phyloP scores from a whole-genome alignment of 2,113 vertebrate genomes.

The Apeltes quadracus region DNA sequence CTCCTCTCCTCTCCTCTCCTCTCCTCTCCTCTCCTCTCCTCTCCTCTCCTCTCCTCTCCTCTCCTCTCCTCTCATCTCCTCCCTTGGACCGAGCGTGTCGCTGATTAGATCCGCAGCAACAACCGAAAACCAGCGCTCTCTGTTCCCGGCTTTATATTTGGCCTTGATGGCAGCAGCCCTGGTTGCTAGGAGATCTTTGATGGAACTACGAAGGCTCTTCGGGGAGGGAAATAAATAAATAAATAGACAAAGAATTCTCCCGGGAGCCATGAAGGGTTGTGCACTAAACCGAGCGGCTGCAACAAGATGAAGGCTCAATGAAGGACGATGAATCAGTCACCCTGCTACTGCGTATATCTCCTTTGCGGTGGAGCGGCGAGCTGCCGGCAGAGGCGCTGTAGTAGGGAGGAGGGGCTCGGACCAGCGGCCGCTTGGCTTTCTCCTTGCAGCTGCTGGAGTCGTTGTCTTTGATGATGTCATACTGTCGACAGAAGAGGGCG shows the following conservation, averaged over 20 bases:
- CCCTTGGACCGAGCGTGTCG: not conserved
- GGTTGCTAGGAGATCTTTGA: slow-evolving; percentile 66
- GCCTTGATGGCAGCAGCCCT: slow-evolving; percentile 38
- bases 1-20: too few species aligned
- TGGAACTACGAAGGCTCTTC: slow-evolving; percentile 39
- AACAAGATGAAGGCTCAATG: not conserved
- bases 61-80: too few species aligned
- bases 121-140: not conserved
- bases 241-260: not conserved
- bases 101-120: not conserved
- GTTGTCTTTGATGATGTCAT: slow-evolving; percentile 97
- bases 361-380: slow-evolving; percentile 88
- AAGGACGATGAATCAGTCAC: slow-evolving; percentile 58
- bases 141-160: slow-evolving; percentile 63
- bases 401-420: slow-evolving; percentile 87
- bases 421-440: slow-evolving; percentile 89
- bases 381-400: slow-evolving; percentile 80
- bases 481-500: slow-evolving; percentile 95
- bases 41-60: too few species aligned
- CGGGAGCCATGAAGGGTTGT: slow-evolving; percentile 13
- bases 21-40: too few species aligned
- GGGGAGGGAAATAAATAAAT: slow-evolving; percentile 35
- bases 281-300: slow-evolving; percentile 5
- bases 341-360: slow-evolving; percentile 85
- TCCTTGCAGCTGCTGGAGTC: slow-evolving; percentile 93